Percentiles rank a stretch among this genome's conserved stretches.
phyloP scores from a whole-genome alignment of 2,888 invertebrate genomes.

The Epistrophella euchroma region DNA sequence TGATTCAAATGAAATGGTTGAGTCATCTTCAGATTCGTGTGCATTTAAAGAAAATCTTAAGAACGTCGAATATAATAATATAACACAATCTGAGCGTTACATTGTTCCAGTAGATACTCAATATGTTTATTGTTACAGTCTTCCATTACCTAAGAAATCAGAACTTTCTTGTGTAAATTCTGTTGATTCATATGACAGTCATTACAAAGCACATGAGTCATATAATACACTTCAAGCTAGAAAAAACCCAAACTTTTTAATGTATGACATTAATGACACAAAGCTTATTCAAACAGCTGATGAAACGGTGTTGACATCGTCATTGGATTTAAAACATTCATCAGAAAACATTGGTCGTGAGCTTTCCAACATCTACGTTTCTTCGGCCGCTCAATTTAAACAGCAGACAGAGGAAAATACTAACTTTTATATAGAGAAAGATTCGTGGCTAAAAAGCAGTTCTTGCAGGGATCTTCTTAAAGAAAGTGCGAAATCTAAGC shows the following conservation, averaged over 20 bases:
- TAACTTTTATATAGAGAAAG: slow-evolving; percentile 82
- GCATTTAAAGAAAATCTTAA: slow-evolving; percentile 79
- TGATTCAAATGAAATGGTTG: slow-evolving; percentile 83
- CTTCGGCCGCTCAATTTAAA: slow-evolving; percentile 84
- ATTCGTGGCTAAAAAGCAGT: slow-evolving; percentile 90
- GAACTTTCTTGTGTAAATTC: slow-evolving; percentile 83
- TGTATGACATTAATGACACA: slow-evolving; percentile 83
- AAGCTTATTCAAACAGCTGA: slow-evolving; percentile 77
- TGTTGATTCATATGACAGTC: slow-evolving; percentile 83
- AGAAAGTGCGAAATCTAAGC: slow-evolving; percentile 85
- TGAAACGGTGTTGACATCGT: slow-evolving; percentile 47
- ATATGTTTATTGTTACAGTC: slow-evolving; percentile 77
- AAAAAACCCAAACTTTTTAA: slow-evolving; percentile 78
- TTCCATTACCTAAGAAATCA: slow-evolving; percentile 82
- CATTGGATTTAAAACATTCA: slow-evolving; percentile 79
- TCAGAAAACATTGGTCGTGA: slow-evolving; percentile 86
- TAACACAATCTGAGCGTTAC: slow-evolving; percentile 81
- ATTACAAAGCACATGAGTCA: slow-evolving; percentile 82
- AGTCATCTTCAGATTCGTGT: slow-evolving; percentile 82
- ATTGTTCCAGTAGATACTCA: slow-evolving; percentile 81
- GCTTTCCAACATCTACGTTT: slow-evolving; percentile 86
- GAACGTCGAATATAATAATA: slow-evolving; percentile 78
- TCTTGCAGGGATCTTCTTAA: slow-evolving; percentile 93
- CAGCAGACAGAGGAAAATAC: slow-evolving; percentile 81
- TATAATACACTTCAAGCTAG: slow-evolving; percentile 78